Evolutionary conservation across 2,113 vertebrate species (phyloP).

Genomic region (Chloropsis cyanopogon): DNA sequence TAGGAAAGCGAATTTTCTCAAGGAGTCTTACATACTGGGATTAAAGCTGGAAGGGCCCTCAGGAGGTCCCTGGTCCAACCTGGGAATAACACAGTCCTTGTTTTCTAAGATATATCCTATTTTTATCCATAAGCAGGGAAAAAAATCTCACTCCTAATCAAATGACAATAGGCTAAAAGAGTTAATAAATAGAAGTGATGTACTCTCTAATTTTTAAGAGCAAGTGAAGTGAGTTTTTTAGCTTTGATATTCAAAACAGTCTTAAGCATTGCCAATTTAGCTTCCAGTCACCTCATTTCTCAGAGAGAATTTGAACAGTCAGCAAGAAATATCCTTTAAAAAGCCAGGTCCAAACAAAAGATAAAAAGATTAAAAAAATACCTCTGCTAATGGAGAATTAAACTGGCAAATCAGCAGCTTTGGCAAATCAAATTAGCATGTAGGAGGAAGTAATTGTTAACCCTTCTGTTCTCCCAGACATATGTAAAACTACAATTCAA

Average conservation of each 20-base stretch:
- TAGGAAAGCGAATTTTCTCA: not conserved
- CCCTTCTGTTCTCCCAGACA: rapidly evolving
- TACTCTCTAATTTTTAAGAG: not conserved
- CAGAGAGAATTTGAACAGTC: not conserved
- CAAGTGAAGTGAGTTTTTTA: not conserved
- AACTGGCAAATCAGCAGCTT: not conserved
- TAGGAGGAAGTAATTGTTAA: not conserved
- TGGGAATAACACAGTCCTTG: rapidly evolving
- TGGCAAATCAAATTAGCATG: no score
- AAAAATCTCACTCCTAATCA: not conserved
- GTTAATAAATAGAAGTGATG: not conserved
- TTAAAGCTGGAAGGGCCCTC: not conserved
- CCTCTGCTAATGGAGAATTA: not conserved
- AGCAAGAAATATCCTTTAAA: not conserved
- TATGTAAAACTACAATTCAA: not conserved
- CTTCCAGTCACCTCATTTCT: not conserved
- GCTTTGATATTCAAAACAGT: not conserved
- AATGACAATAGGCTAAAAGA: not conserved
- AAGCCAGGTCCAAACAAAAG: not conserved
- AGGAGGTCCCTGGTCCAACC: not conserved
- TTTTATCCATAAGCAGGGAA: not conserved
- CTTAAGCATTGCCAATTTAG: not conserved
- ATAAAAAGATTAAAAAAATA: not conserved
- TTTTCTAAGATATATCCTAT: not conserved
- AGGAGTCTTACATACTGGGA: not conserved